Conservation (phyloP, 1,140 invertebrate species). For the Copidosoma floridanum region DNA sequence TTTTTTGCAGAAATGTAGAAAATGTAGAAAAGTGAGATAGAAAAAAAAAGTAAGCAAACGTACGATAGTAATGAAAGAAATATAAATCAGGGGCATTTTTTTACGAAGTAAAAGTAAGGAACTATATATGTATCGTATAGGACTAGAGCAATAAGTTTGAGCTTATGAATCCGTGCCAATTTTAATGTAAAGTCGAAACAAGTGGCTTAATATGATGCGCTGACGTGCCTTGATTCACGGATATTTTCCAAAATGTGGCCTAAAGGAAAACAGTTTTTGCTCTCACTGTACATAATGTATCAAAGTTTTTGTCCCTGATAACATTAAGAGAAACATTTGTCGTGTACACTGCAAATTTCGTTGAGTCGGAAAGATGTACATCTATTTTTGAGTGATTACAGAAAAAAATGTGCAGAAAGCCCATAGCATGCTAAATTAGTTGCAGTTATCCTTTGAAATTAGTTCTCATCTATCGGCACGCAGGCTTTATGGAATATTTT, state of each 20-base stretch:
- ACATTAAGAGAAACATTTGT: constrained; percentile 13
- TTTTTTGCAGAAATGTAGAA: not conserved
- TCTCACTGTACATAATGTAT: constrained; percentile 7
- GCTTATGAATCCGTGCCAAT: constrained; percentile 21
- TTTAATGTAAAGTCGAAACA: constrained; percentile 14
- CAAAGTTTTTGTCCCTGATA: constrained; percentile 6
- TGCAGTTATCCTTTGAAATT: constrained; percentile 4
- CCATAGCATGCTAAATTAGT: constrained; percentile 12
- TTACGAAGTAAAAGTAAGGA: not conserved
- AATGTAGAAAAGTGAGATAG: not conserved
- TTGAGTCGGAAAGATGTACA: too few relatives aligned
- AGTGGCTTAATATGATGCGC: not conserved
- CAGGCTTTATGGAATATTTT: constrained; percentile 11
- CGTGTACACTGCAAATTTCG: too few relatives aligned
- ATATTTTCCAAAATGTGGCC: too few relatives aligned
- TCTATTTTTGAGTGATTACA: too few relatives aligned
- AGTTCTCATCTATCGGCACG: constrained; percentile 16
- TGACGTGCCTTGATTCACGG: constrained; percentile 11
- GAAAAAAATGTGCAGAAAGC: too few relatives aligned
- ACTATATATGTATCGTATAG: not conserved
- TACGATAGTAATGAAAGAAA: too few relatives aligned
- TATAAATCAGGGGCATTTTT: constrained; percentile 21
- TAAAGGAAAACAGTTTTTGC: not conserved
- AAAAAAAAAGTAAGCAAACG: too few relatives aligned
- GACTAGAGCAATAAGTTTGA: constrained; percentile 11